A percentile compares a stretch with the other conserved stretches of the same genome.
These are phyloP conservation scores for Lepidochitona cinerea DNA, from an alignment of 2,888 invertebrate genomes.

Conservation along the genomic window DNA sequence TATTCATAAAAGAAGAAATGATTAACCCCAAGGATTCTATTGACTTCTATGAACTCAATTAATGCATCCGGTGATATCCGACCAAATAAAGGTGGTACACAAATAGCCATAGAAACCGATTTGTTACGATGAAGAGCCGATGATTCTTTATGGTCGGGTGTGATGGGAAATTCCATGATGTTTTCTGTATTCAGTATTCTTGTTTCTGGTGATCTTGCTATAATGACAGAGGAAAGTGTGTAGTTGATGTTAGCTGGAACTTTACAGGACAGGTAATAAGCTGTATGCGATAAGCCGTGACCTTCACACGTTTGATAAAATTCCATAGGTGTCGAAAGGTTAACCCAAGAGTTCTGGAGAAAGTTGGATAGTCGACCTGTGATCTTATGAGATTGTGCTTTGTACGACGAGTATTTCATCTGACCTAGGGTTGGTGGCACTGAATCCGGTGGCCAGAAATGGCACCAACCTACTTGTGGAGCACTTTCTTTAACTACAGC, in stretches of 20 bases:
- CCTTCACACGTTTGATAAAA: conserved; percentile 27
- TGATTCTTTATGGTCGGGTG: background rate
- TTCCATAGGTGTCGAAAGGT: conserved; percentile 2
- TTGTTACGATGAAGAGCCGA: too few relatives aligned
- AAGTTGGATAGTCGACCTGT: background rate
- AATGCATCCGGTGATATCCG: conserved; percentile 18
- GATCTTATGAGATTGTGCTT: background rate
- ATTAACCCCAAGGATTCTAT: conserved; percentile 30
- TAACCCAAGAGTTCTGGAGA: background rate
- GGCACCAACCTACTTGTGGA: background rate
- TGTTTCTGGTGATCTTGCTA: background rate
- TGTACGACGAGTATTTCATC: too few relatives aligned
- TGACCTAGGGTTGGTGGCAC: background rate
- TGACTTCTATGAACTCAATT: conserved; percentile 41
- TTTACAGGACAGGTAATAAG: background rate
- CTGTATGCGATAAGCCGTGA: conserved; percentile 2
- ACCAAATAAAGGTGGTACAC: conserved; percentile 42
- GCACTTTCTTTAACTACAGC: background rate
- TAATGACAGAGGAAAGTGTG: background rate
- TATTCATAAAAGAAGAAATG: conserved; percentile 36
- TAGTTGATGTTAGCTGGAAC: background rate
- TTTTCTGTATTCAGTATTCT: background rate
- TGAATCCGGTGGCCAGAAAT: background rate
- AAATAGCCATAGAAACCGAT: too few relatives aligned
- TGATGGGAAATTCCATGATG: background rate